Evolutionary conservation across 2,113 vertebrate genomes (phyloP).

Genomic region (Saiga tatarica): DNA sequence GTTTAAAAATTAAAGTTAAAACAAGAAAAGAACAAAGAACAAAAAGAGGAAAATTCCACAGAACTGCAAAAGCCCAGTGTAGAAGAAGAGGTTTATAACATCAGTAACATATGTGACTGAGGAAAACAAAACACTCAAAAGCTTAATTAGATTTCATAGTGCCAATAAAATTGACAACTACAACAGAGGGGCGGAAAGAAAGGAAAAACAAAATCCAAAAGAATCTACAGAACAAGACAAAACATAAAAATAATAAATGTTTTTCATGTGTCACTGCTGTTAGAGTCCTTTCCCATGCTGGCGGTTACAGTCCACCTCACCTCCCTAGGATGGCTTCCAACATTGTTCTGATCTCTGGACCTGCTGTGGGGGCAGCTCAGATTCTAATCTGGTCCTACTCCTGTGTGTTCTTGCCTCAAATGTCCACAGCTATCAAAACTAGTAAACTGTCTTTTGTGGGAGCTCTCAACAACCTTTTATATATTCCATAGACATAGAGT

Average conservation of each 20-base stretch:
- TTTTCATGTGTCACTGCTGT: rapidly evolving
- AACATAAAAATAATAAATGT: not conserved
- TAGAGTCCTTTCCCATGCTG: not conserved
- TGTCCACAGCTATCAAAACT: not conserved
- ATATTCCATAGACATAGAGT: not conserved
- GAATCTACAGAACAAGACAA: not conserved
- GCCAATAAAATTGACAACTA: not conserved
- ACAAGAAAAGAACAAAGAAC: not conserved
- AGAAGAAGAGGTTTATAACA: not conserved
- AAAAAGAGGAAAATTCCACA: not conserved
- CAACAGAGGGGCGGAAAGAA: not conserved
- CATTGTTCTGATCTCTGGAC: not conserved
- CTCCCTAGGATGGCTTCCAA: not conserved
- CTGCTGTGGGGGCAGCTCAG: not conserved
- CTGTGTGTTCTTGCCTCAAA: not conserved
- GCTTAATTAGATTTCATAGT: not conserved
- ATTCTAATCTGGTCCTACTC: not conserved
- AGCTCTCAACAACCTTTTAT: not conserved
- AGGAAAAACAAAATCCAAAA: not conserved
- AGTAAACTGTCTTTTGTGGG: not conserved
- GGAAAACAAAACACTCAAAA: not conserved
- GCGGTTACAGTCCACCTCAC: not conserved
- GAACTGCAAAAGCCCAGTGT: not conserved
- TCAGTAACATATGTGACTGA: not conserved
- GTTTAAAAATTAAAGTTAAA: not conserved